Evolutionary conservation across 2,113 vertebrate genomes (phyloP).

Genomic region (Lucifuga dentata): DNA sequence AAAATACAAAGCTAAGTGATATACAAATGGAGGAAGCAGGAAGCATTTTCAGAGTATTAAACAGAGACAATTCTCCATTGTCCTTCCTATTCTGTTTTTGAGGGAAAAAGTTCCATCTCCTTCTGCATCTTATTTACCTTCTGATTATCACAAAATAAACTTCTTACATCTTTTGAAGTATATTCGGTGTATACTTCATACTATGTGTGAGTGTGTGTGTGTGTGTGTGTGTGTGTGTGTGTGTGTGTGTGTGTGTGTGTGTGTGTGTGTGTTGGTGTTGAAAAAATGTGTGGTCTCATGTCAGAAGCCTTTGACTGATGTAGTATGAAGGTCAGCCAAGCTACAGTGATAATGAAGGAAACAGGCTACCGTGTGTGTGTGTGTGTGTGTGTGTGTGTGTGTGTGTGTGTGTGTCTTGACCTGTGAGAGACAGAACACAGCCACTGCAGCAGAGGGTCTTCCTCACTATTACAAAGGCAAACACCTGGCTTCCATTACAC

Average conservation of each 20-base stretch:
- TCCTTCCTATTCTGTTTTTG: no score
- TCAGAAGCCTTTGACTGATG: slow-evolving; percentile 58
- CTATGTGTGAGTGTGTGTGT: neutral
- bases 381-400: slow-evolving; percentile 19
- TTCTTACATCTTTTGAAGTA: no score
- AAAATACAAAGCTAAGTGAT: neutral
- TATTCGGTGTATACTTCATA: no score
- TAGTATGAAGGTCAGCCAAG: slow-evolving; percentile 52
- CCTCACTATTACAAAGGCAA: slow-evolving; percentile 52
- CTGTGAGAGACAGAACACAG: slow-evolving; percentile 57
- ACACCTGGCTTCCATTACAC: slow-evolving; percentile 70
- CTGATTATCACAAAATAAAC: no score
- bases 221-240: slow-evolving; percentile 10
- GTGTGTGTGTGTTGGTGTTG: slow-evolving; percentile 44
- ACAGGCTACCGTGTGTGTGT: slow-evolving; percentile 46
- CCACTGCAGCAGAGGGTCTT: slow-evolving; percentile 59
- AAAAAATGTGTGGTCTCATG: slow-evolving; percentile 55
- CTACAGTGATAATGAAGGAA: slow-evolving; percentile 60
- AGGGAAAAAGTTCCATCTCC: no score
- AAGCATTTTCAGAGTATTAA: slow-evolving; percentile 5
- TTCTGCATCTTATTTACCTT: no score
- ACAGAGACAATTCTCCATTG: no score
- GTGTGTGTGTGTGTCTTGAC: slow-evolving; percentile 38
- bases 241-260: slow-evolving; percentile 8
- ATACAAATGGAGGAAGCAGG: slow-evolving; percentile 4